Percentiles rank a stretch among this genome's conserved stretches.
Evolutionary conservation across 2,888 invertebrate species (phyloP).

Genomic region (Andrena camellia): DNA sequence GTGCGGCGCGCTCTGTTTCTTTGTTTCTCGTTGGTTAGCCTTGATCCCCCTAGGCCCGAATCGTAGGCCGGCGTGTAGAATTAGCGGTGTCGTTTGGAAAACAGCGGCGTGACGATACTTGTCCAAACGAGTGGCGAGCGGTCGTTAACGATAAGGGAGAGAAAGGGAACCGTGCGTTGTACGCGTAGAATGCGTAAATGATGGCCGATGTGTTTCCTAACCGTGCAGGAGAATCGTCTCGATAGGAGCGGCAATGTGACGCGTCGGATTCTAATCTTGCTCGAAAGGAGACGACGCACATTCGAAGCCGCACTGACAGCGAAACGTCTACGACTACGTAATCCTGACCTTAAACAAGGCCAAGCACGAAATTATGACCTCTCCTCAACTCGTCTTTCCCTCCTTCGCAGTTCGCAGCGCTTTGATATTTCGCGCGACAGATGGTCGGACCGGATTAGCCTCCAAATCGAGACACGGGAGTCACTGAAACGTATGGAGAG

Average conservation of each 20-base stretch:
- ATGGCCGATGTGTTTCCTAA: background rate
- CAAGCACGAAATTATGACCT: conserved; percentile 32
- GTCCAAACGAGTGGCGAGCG: background rate
- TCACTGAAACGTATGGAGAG: background rate
- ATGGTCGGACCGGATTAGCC: background rate
- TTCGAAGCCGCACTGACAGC: conserved; percentile 19
- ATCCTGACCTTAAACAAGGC: conserved; percentile 49
- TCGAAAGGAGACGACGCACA: conserved; percentile 7
- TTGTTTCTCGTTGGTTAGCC: background rate
- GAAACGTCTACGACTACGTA: conserved; percentile 8
- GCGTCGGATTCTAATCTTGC: background rate
- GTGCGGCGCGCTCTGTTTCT: background rate
- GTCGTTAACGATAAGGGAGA: background rate
- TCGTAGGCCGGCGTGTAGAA: background rate
- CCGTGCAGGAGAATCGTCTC: conserved; percentile 1
- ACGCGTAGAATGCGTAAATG: background rate
- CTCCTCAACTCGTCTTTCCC: background rate
- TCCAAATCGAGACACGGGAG: background rate
- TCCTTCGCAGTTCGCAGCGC: conserved; percentile 26
- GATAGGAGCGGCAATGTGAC: conserved; percentile 11
- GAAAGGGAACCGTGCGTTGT: background rate
- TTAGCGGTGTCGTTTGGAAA: background rate
- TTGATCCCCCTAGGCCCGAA: background rate
- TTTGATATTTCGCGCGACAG: background rate
- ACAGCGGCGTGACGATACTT: no score